Evolutionary conservation across 2,113 vertebrate species (phyloP).

Genomic region (Channa argus): DNA sequence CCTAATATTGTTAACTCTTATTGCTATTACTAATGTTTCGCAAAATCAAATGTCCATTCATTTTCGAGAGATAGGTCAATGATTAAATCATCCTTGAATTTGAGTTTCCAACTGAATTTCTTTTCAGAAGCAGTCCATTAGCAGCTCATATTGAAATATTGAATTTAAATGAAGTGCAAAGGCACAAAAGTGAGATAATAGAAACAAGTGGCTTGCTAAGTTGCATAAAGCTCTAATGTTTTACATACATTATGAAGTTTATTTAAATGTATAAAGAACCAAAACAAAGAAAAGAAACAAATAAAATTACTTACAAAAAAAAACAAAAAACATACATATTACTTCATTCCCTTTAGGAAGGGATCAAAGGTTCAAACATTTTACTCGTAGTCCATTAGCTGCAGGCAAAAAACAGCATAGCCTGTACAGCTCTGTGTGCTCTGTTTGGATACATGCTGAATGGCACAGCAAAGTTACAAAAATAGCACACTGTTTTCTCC

Average conservation of each 20-base stretch:
- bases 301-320: neutral
- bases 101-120: neutral
- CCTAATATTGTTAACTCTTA: too few species aligned
- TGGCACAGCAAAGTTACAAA: constrained; percentile 43
- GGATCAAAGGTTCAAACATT: constrained; percentile 61
- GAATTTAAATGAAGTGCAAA: neutral
- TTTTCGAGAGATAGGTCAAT: neutral
- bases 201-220: neutral
- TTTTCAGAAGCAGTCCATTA: too few species aligned
- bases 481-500: constrained; percentile 31
- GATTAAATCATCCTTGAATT: neutral
- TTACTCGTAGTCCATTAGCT: constrained; percentile 56
- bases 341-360: too few species aligned
- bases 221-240: constrained; percentile 1
- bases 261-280: constrained; percentile 6
- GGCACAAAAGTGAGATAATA: neutral
- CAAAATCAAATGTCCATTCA: too few species aligned
- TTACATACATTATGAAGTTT: neutral
- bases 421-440: constrained; percentile 37
- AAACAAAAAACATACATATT: constrained; percentile 4
- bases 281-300: neutral
- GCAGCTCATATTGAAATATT: constrained; percentile 1
- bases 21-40: too few species aligned
- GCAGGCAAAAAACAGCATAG: constrained; percentile 44
- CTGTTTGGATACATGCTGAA: constrained; percentile 44